phyloP scores from a whole-genome alignment of 2,113 vertebrate species.

The Malurus alboscapulatus region DNA sequence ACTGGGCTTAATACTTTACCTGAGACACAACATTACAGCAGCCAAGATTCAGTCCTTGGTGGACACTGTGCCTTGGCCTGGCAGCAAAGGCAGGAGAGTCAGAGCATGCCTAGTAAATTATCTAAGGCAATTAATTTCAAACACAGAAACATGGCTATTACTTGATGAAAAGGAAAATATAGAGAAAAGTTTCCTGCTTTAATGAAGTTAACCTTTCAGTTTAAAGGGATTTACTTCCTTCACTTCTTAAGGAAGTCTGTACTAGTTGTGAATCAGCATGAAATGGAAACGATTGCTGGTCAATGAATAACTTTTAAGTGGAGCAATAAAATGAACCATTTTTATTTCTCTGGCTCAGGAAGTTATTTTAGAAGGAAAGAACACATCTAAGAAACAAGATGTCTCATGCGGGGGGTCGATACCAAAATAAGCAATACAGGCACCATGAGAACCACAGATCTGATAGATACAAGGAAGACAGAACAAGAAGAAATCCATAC shows the following conservation, averaged over 20 bases:
- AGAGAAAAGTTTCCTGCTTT: not conserved
- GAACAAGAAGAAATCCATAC: constrained; percentile 19
- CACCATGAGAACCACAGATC: not conserved
- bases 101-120: not conserved
- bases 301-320: constrained; percentile 37
- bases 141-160: not conserved
- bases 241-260: not conserved
- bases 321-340: constrained; percentile 11
- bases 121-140: not conserved
- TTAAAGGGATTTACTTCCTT: not conserved
- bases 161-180: not conserved
- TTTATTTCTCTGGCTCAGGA: constrained; percentile 1
- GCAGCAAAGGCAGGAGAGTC: not conserved
- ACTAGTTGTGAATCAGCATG: not conserved
- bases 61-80: not conserved
- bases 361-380: not conserved
- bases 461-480: not conserved
- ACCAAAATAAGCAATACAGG: constrained; percentile 8
- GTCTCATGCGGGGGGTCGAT: not conserved
- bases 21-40: not conserved
- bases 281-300: not conserved
- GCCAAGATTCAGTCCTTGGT: not conserved
- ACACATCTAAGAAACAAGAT: constrained; percentile 41
- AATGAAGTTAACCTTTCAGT: not conserved
- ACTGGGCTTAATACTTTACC: not conserved